phyloP scores from a whole-genome alignment of 2,888 invertebrate species.

The Ectemnius cavifrons region DNA sequence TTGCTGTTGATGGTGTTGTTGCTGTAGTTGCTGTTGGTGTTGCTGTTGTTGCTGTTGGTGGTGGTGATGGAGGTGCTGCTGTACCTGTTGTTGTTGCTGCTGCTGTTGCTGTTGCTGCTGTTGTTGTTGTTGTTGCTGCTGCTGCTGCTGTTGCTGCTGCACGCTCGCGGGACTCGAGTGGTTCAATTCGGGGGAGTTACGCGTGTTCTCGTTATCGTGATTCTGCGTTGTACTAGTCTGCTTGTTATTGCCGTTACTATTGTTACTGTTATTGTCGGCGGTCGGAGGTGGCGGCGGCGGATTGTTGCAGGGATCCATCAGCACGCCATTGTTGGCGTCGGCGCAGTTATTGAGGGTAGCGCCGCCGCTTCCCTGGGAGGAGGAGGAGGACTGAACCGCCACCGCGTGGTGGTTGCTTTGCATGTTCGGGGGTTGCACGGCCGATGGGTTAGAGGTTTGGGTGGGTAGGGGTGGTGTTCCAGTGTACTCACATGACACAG shows the following conservation, averaged over 20 bases:
- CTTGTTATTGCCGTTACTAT: constrained; percentile 60
- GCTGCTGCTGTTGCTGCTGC: constrained; percentile 56
- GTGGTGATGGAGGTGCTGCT: constrained; percentile 77
- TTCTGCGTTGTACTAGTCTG: constrained; percentile 65
- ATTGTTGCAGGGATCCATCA: constrained; percentile 76
- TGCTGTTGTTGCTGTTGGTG: constrained; percentile 67
- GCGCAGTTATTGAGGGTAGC: constrained; percentile 62
- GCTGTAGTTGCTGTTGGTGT: constrained; percentile 50
- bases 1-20: constrained; percentile 55
- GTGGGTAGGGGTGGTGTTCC: constrained; percentile 82
- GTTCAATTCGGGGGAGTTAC: constrained; percentile 77
- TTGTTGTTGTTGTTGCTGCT: constrained; percentile 76
- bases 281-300: constrained; percentile 75
- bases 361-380: constrained; percentile 64
- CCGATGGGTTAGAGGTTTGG: constrained; percentile 78
- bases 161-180: constrained; percentile 66
- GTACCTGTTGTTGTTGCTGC: constrained; percentile 76
- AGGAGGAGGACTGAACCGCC: constrained; percentile 64
- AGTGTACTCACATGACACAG: constrained; percentile 99
- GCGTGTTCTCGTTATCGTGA: constrained; percentile 72
- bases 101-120: constrained; percentile 71
- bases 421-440: constrained; percentile 68
- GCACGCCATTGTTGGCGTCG: constrained; percentile 71
- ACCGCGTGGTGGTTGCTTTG: constrained; percentile 63
- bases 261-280: constrained; percentile 61